A percentile compares a stretch with the other conserved stretches of the same genome.
Evolutionary conservation across 2,888 invertebrate genomes (phyloP).

Genomic region (Candidula unifasciata): DNA sequence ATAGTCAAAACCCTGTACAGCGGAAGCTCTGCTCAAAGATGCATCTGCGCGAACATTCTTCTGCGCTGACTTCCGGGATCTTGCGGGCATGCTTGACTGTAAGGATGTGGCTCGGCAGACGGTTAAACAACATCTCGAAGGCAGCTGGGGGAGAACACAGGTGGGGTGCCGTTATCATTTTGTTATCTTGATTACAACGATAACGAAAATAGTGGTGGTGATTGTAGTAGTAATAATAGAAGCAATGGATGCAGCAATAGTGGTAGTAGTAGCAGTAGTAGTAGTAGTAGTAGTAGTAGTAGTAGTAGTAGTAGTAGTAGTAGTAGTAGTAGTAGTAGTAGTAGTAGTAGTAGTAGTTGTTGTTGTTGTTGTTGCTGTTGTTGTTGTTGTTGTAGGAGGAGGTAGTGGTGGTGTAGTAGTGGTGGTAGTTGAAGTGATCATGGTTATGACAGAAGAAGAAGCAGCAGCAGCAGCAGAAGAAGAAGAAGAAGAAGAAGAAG

Average conservation of each 20-base stretch:
- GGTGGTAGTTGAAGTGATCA: too few species aligned
- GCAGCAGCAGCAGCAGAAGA: too few species aligned
- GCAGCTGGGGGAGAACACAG: constrained; percentile 59
- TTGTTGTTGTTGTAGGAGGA: too few species aligned
- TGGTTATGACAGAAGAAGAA: too few species aligned
- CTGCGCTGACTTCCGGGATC: constrained; percentile 67
- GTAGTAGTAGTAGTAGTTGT: constrained; percentile 23
- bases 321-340: constrained; percentile 22
- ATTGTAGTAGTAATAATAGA: too few species aligned
- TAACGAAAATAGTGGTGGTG: not conserved
- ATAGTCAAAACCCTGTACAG: constrained; percentile 72
- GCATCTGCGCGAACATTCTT: constrained; percentile 74
- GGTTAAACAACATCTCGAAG: constrained; percentile 69
- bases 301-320: constrained; percentile 30
- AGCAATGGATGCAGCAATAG: too few species aligned
- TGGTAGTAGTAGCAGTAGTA: constrained; percentile 24
- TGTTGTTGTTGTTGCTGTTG: too few species aligned
- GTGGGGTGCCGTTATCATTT: not conserved
- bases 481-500: too few species aligned
- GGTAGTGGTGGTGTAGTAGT: too few species aligned
- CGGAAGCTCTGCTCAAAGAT: constrained; percentile 71
- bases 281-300: constrained; percentile 36
- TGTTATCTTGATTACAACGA: too few species aligned
- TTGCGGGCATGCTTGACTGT: constrained; percentile 68
- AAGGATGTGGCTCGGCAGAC: constrained; percentile 73